Evolutionary conservation across 2,113 vertebrate species (phyloP), one percentile per base, ranked within the genome.

Genomic region (Lepidothrix coronata): DNA sequence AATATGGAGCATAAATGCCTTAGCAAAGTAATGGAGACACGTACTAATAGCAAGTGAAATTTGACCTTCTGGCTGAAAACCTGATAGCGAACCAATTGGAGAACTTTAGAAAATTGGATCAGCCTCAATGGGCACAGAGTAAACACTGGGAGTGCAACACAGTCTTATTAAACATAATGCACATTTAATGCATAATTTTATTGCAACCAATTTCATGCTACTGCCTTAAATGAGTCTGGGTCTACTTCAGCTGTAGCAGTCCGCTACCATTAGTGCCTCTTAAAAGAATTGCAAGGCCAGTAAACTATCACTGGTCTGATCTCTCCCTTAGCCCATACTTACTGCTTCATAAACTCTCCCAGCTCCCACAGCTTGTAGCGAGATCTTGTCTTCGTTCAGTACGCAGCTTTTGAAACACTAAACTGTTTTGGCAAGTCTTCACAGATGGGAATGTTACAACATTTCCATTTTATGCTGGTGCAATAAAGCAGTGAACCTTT

Each of bases 131-230:
- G 97, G 96, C 98, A 98, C 98, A 98, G 97, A 98, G 97, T 98
- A 98, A 98, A 98, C 98, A 98, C 93, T 97, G 97, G 97, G 97
- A 98, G 97, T 97, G 97, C 97, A 98, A 98, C 97, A 97, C 96
- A 96, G 97, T 98, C 98, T 98, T 98, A 98, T 98, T 98, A 98
- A 98, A 98, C 98, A 98, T 98, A 98, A 98, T 98, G 98, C 97
- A 98, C 98, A 97, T 97, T 98, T 98, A 98, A 98, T 98, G 98
- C 98, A 98, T 98, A 98, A 98, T 98, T 98, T 98, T 98, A 98
- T 98, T 98, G 98, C 98, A 98, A 97, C 97, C 98, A 98, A 98
- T 98, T 98, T 98, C 98, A 98, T 98, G 98, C 97, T 98, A 85
- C 96, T 98, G 98, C 98, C 96, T 98, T 98, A 98, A 98, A 97